phyloP scores from a whole-genome alignment of 2,113 vertebrate species.

The Australoheros scitulus region DNA sequence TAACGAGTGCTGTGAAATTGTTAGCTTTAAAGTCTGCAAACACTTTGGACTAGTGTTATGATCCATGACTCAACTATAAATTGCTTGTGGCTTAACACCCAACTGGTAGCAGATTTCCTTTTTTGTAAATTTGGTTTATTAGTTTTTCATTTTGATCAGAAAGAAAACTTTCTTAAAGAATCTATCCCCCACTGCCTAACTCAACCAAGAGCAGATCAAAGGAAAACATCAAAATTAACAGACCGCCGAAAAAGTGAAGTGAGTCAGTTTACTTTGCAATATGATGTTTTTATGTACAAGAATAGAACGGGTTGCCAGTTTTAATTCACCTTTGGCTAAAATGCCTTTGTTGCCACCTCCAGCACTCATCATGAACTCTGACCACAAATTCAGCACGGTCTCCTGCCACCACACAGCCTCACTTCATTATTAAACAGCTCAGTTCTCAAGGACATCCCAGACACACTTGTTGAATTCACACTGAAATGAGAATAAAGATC shows the following conservation, averaged over 20 bases:
- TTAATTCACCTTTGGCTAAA: background rate
- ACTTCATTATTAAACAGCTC: background rate
- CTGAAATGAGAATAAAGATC: background rate
- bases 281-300: background rate
- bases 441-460: constrained; percentile 25
- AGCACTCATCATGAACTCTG: background rate
- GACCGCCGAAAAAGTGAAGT: background rate
- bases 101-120: background rate
- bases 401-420: background rate
- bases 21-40: background rate
- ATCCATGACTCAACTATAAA: background rate
- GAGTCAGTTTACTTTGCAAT: background rate
- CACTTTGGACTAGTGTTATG: background rate
- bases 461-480: background rate
- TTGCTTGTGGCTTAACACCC: background rate
- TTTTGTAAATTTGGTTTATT: background rate
- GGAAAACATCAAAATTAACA: background rate
- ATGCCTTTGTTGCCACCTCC: background rate
- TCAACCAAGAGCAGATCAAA: background rate
- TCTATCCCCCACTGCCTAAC: background rate
- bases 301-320: background rate
- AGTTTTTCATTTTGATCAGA: background rate
- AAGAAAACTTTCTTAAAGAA: background rate
- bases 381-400: background rate
- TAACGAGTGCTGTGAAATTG: background rate